Evolutionary conservation across 92 coral and sea anemone genomes (phyloP).

Genomic region (Pocillopora meandrina): DNA sequence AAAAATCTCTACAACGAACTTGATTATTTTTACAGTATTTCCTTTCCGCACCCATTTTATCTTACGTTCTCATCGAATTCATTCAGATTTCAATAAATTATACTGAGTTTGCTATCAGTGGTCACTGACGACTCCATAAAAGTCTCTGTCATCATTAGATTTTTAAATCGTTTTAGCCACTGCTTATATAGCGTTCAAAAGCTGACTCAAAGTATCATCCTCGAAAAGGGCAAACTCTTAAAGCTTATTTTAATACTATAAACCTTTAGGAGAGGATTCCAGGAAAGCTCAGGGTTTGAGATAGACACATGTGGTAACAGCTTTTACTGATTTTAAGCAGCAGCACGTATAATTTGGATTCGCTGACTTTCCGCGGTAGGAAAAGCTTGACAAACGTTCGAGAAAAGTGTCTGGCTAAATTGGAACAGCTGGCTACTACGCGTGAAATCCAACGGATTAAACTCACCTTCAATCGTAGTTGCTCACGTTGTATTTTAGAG

Average conservation of each 20-base stretch:
- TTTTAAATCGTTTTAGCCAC: neutral
- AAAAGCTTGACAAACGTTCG: neutral
- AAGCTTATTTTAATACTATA: neutral
- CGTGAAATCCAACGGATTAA: neutral
- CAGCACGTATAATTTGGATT: neutral
- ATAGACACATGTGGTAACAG: neutral
- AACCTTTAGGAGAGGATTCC: neutral
- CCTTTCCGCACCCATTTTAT: conserved; percentile 29
- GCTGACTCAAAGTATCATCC: neutral
- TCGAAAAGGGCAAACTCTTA: neutral
- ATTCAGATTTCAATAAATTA: neutral
- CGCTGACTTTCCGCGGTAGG: neutral
- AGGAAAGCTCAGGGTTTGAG: neutral
- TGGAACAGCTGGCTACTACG: conserved; percentile 23
- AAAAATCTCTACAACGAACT: conserved; percentile 17
- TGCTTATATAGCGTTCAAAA: conserved; percentile 2
- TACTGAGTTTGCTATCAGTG: neutral
- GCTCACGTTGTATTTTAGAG: conserved; percentile 9
- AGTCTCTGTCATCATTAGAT: neutral
- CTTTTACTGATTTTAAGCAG: neutral
- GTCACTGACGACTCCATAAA: neutral
- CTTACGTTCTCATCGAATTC: conserved; percentile 14
- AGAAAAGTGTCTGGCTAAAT: neutral
- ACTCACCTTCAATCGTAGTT: neutral
- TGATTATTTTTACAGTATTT: conserved; percentile 32